Conservation (phyloP, 2,888 invertebrate species). For the Lithodes maja region DNA sequence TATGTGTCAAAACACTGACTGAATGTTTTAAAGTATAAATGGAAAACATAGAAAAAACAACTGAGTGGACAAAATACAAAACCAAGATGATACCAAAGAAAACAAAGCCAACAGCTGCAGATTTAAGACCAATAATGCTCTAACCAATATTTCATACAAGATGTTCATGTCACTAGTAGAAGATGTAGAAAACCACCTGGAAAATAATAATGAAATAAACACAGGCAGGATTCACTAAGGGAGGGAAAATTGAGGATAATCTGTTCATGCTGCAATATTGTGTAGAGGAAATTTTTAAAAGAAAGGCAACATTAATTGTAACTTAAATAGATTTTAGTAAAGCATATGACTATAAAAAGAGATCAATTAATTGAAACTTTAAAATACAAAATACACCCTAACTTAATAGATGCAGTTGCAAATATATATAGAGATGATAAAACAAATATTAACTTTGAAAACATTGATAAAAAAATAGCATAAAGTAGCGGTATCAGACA, state of each 20-base stretch:
- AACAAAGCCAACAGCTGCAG: background rate
- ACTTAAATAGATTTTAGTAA: background rate
- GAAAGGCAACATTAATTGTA: background rate
- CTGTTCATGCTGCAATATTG: constrained; percentile 26
- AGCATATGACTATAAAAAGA: background rate
- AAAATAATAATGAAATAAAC: background rate
- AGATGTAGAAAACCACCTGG: constrained; percentile 1
- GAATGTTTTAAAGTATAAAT: background rate
- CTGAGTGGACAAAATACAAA: background rate
- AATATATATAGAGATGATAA: no score
- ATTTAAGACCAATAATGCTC: background rate
- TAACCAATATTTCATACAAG: constrained; percentile 9
- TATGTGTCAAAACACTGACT: background rate
- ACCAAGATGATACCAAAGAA: background rate
- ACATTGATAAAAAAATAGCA: background rate
- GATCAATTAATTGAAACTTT: background rate
- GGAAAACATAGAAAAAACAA: background rate
- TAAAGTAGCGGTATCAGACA: no score
- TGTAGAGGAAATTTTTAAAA: constrained; percentile 5
- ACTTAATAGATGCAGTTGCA: background rate
- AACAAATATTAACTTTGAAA: background rate
- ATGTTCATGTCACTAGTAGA: constrained; percentile 4
- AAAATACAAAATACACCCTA: background rate
- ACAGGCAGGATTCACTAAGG: constrained; percentile 22
- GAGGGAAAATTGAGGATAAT: constrained; percentile 14